Conservation (phyloP, 2,113 vertebrate genomes). For the Lethenteron reissneri region DNA sequence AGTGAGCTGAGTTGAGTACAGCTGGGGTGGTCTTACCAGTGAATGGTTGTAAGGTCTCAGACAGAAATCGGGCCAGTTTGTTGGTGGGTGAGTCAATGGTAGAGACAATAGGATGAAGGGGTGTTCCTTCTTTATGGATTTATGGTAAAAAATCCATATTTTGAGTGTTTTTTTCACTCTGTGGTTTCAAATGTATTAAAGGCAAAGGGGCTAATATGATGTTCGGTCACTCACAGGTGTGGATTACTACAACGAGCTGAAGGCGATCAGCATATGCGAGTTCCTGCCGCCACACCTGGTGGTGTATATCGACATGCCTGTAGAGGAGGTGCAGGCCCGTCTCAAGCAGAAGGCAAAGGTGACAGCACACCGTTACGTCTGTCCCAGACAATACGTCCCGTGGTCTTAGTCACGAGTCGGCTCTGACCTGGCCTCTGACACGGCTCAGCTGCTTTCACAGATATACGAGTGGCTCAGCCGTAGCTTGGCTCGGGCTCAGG, state of each 20-base stretch:
- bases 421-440: background rate
- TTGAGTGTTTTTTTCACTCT: too few species aligned
- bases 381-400: background rate
- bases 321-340: background rate
- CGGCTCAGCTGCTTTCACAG: background rate
- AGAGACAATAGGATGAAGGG: too few species aligned
- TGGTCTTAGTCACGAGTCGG: background rate
- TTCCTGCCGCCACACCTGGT: slow-evolving; percentile 4
- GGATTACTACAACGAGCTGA: slow-evolving; percentile 7
- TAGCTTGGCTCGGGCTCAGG: background rate
- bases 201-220: too few species aligned
- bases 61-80: too few species aligned
- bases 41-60: too few species aligned
- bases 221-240: background rate
- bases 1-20: too few species aligned
- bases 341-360: slow-evolving; percentile 6
- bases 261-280: slow-evolving; percentile 4
- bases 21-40: too few species aligned
- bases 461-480: background rate
- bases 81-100: too few species aligned
- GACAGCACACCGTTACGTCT: background rate
- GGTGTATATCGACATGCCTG: background rate
- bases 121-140: too few species aligned
- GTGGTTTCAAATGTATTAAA: too few species aligned
- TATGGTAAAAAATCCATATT: too few species aligned